Evolutionary conservation across 2,113 vertebrate species (phyloP), one percentile per base, ranked within the genome.

Genomic region (Pagrus major): DNA sequence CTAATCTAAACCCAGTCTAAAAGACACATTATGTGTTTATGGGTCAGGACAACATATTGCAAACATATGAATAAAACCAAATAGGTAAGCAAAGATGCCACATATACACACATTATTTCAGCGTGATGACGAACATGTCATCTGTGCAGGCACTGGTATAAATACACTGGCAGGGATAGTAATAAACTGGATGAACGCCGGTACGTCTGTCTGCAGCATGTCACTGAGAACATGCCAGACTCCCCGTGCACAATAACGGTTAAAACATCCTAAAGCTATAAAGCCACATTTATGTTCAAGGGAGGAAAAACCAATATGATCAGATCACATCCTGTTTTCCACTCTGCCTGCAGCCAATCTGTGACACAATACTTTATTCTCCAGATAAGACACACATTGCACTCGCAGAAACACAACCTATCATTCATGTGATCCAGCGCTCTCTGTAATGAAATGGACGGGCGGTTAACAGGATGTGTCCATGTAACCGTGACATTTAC

Each of bases 401-500:
- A 59, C n/a, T 21, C 44, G 56, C 33, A 39, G 10, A 39, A 20
- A 56, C 68, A 70, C 44, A 21, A 12, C 18, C 31, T 11, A 63
- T 55, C 25, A 37, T 2, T 21, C 21, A 66, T 27, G 39, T 3
- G 68, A 75, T 33, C 56, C 15, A 10, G 35, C n/a, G n/a, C 35
- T 63, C 47, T 72, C 25, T 56, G 20, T 66, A 47, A 78, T 64
- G 54, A 66, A 75, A 79, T 76, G 63, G 74, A 55, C 55, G 37
- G 25, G 33, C 15, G 41, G 61, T 76, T 67, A 70, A 82, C 31
- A 42, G 63, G 60, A 75, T 33, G 29, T 31, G 39, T 64, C 67
- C 23, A 18, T 70, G 58, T 56, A 75, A 60, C 42, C 37, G 18
- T 73, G 61, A 66, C 68, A 77, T 86, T 80, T 70, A 68, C n/a